Evolutionary conservation across 1,140 invertebrate species (phyloP), one percentile per base, ranked within the genome.

Genomic region (Atta texana): DNA sequence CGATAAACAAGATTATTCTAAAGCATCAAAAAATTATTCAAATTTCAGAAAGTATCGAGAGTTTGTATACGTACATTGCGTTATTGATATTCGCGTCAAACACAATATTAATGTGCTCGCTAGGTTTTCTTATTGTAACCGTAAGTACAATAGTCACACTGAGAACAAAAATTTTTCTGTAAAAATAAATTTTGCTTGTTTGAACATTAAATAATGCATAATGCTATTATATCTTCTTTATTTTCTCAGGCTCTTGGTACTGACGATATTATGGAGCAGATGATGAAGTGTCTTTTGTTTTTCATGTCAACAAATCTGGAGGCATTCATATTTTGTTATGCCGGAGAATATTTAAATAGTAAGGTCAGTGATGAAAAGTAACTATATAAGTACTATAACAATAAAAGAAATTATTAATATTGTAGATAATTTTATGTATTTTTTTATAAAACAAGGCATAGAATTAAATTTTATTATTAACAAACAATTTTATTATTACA

Each of bases 291-390:
- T 21, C 39, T 89, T 28, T 49, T 88, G 21, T 89, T 85, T 49
- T 89, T 80, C 12, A 5, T 53, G 4, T 53, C 72, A 55, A 28
- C 76, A 12, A 88, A 89, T 61, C 64, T 89, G 3, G 88, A 88
- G n/a, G 86, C 88, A 12, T 85, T 89, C 24, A 44, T 81, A 59
- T 81, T 87, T 31, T 90, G 85, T 31, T 90, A 64, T 18, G 89
- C 88, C 7, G 89, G 85, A 21, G 88, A 90, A 87, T 90, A 89
- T 61, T 14, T 89, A 12, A 87, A 39, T 21, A 74, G 71, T 6
- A 85, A 80, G 51, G 84, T 89, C 66, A 88, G 64, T 24, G 16
- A 21, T 12, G 10, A 12, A 3, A 61, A n/a, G 53, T 18, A 53
- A 78, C 24, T 68, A n/a, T n/a, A n/a, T n/a, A n/a, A n/a, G n/a